These are phyloP conservation scores for Brachionus asplanchnoidis DNA, from an alignment of 1,140 invertebrate genomes.

Conservation along the genomic window DNA sequence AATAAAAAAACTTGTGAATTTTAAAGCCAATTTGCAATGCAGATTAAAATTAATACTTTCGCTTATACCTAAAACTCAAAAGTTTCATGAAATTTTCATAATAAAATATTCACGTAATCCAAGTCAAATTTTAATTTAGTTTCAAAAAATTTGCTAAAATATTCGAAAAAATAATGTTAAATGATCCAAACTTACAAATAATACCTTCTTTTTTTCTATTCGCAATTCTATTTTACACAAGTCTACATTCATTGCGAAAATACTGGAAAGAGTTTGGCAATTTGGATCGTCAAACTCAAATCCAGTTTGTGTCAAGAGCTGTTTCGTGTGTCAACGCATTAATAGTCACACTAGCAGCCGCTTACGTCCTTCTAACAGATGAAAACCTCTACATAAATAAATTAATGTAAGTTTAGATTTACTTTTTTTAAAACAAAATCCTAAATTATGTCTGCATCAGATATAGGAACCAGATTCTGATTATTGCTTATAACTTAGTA, in stretches of 20 bases:
- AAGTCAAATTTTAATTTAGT: neutral
- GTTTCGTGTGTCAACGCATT: conserved; percentile 17
- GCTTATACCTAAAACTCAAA: neutral
- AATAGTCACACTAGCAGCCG: neutral
- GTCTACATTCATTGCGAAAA: neutral
- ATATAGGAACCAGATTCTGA: neutral
- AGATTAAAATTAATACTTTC: neutral
- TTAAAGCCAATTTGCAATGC: neutral
- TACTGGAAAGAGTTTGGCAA: neutral
- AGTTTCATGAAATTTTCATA: neutral
- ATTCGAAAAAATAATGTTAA: neutral
- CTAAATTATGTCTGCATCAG: neutral
- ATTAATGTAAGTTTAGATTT: neutral
- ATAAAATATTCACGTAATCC: neutral
- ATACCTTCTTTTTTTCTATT: neutral
- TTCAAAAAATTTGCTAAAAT: neutral
- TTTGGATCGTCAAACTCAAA: neutral
- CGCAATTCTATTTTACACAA: neutral
- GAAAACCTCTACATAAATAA: neutral
- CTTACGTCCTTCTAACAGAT: neutral
- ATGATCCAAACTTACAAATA: neutral
- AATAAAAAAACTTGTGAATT: neutral
- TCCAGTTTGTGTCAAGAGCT: neutral
- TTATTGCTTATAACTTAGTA: neutral
- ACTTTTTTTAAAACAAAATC: neutral